These are phyloP conservation scores for Enteromius treurensis DNA, from an alignment of 2,797 vertebrate species.

Conservation along the genomic window DNA sequence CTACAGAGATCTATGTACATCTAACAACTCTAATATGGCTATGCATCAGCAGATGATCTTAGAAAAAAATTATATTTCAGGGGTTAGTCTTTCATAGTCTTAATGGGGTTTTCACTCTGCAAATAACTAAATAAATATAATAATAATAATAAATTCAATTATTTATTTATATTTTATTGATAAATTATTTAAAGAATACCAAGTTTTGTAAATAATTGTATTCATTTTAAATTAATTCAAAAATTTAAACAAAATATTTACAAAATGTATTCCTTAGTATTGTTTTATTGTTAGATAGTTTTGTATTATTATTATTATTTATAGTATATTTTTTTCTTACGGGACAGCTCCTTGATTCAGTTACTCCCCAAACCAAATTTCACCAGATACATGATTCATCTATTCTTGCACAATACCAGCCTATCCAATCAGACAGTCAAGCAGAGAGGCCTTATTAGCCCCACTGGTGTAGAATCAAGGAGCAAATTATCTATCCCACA, in stretches of 20 bases:
- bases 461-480: constrained; percentile 77
- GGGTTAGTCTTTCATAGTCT: background rate
- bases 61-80: background rate
- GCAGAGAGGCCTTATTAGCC: constrained; percentile 74
- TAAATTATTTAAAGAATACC: background rate
- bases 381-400: background rate
- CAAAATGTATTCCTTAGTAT: background rate
- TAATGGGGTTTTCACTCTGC: background rate
- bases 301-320: background rate
- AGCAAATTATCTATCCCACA: constrained; percentile 76
- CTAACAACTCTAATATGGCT: background rate
- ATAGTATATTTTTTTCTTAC: background rate
- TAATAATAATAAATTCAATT: too few relatives aligned
- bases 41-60: background rate
- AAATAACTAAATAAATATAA: background rate
- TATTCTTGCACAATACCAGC: constrained; percentile 11
- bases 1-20: constrained; percentile 5
- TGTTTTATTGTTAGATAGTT: too few relatives aligned
- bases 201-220: background rate
- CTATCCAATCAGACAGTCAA: constrained; percentile 77
- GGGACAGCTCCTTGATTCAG: background rate
- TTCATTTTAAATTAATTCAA: too few relatives aligned
- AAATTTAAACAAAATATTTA: background rate
- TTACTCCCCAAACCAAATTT: constrained; percentile 9
- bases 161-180: background rate